phyloP scores from a whole-genome alignment of 2,888 invertebrate genomes.

The Sesamia inferens region DNA sequence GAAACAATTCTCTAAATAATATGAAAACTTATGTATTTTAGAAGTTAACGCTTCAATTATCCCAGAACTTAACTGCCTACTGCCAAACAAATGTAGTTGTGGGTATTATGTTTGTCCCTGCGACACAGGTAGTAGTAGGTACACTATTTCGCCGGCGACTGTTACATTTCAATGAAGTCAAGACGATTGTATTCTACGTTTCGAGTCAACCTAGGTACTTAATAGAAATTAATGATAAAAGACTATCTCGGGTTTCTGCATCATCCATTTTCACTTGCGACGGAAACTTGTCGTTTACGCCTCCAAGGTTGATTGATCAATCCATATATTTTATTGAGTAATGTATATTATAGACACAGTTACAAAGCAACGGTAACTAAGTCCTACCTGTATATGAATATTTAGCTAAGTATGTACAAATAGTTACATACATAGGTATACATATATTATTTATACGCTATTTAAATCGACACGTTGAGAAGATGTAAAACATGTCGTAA shows the following conservation, averaged over 20 bases:
- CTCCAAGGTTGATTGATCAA: constrained; percentile 33
- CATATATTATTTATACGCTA: background rate
- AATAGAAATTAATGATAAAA: constrained; percentile 51
- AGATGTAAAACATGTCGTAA: constrained; percentile 25
- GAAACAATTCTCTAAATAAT: constrained; percentile 8
- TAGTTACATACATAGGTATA: too few species aligned
- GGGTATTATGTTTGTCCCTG: too few species aligned
- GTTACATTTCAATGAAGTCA: constrained; percentile 33
- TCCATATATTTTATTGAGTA: constrained; percentile 7
- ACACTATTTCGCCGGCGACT: background rate
- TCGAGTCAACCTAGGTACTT: constrained; percentile 15
- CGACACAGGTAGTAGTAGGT: too few species aligned
- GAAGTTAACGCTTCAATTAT: constrained; percentile 20
- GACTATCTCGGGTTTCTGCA: constrained; percentile 11
- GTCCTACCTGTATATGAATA: background rate
- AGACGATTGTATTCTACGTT: constrained; percentile 35
- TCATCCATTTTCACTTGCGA: constrained; percentile 26
- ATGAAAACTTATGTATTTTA: background rate
- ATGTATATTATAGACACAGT: background rate
- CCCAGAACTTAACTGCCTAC: background rate
- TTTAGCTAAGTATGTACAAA: too few species aligned
- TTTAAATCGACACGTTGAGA: background rate
- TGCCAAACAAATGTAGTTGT: too few species aligned
- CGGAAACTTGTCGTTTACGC: constrained; percentile 33
- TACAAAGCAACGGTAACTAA: background rate